phyloP scores from a whole-genome alignment of 2,113 vertebrate species.

The Hepsetus odoe region DNA sequence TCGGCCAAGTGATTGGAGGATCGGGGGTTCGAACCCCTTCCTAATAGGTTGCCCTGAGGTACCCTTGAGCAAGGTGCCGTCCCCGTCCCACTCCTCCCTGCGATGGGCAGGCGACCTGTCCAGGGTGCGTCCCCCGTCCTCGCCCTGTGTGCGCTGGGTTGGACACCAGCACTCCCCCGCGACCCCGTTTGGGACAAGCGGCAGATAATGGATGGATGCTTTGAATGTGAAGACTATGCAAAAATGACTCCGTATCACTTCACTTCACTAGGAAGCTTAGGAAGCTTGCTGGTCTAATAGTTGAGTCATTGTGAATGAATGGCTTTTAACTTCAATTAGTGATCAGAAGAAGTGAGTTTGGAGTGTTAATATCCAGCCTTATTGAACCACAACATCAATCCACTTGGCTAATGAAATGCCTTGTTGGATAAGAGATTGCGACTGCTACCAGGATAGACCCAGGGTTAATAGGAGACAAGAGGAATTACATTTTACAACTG shows the following conservation, averaged over 20 bases:
- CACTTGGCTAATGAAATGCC: slow-evolving; percentile 12
- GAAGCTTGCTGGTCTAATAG: background rate
- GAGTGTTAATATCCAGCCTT: slow-evolving; percentile 1
- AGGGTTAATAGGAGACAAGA: background rate
- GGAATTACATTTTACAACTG: background rate
- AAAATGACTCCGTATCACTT: background rate
- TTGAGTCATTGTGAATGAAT: background rate
- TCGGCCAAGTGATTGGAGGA: too few relatives aligned
- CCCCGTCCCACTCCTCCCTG: too few relatives aligned
- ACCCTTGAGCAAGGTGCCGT: too few relatives aligned
- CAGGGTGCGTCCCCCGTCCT: too few relatives aligned
- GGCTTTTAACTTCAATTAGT: background rate
- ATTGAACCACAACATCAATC: slow-evolving; percentile 17
- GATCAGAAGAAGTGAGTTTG: background rate
- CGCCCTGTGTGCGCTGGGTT: too few relatives aligned
- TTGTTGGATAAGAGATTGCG: background rate
- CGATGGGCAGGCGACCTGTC: too few relatives aligned
- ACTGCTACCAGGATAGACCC: background rate
- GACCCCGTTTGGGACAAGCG: too few relatives aligned
- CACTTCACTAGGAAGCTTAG: background rate
- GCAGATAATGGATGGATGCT: background rate
- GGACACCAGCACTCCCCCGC: too few relatives aligned
- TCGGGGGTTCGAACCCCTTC: too few relatives aligned
- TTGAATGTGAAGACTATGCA: background rate
- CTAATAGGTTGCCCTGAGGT: too few relatives aligned